Evolutionary conservation across 2,113 vertebrate species (phyloP), one percentile per base, ranked within the genome.

Genomic region (Hyperopisus bebe): DNA sequence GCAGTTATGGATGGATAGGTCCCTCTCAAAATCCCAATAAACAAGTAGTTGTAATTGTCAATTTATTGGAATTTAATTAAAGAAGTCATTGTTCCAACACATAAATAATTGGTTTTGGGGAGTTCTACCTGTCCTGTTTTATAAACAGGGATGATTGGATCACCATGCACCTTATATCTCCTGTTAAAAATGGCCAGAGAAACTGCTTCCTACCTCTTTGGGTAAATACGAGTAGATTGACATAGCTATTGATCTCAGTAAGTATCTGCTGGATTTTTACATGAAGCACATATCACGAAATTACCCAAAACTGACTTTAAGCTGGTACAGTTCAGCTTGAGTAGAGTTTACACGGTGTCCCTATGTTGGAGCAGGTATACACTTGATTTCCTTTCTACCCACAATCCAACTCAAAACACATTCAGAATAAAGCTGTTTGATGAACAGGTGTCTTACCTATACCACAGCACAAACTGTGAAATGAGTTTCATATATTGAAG

Each of bases 41-140:
- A 39, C 44, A 47, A 44, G 1, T 84, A 47, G 17, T 46, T 10
- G 44, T 84, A 24, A 84, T 47, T 84, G 39, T 84, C 44, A 47
- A 84, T 84, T 44, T 84, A n/a, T 84, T 47, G 35, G 39, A 84
- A 47, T 84, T 84, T 44, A 84, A 84, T 84, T 84, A 47, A 84
- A 82, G 77, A 44, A 84, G 44, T 47, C 82, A 44, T 47, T n/a
- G 39, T 84, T 84, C 82, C 82, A 84, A n/a, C 42, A 24, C 82
- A 84, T n/a, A 44, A 80, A 47, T 84, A 46, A 84, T 84, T 84
- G 82, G 21, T 42, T 46, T 47, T 10, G 1, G 39, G 42, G 44
- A 47, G 39, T 46, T 47, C 9, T 21, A 46, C 44, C 82, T 47
- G 82, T 44, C 42, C 42, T 84, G 21, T 46, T 84, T 84, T 84